Evolutionary conservation across 2,113 vertebrate genomes (phyloP), one percentile per base, ranked within the genome.

Genomic region (Coreoperca whiteheadi): DNA sequence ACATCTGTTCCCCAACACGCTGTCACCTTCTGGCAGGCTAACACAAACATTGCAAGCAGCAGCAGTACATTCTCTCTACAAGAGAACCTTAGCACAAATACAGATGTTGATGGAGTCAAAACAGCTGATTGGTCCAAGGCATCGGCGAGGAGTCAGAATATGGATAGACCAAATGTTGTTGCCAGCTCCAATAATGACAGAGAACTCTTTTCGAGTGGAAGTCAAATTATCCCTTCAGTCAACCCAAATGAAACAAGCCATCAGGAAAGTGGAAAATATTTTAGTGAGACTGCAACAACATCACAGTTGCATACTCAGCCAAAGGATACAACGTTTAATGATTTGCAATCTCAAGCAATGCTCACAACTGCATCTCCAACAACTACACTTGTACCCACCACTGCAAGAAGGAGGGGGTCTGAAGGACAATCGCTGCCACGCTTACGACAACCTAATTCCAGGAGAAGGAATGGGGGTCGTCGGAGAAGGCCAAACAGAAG

Each of bases 401-500:
- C 8, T 16, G 18, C 37, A 16, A 59, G 15, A 41, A 50, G 21
- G 11, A 65, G 2, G 39, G 74, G 41, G 8, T 71, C 75, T 23
- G 56, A 48, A 11, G 60, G n/a, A 28, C 64, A 48, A 9, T 1
- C 43, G 0, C 1, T 18, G 23, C 12, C 69, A 4, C 34, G 9
- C 12, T 51, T 8, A 37, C 32, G 37, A 1, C 67, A 75, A 12
- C 56, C 87, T 0, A 88, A 88, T 77, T 73, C 93, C 23, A 94
- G 93, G 43, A 96, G 83, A 77, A 95, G 91, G 82, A 94, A 94
- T 16, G 89, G 93, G 0, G 94, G 94, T 15, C 95, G 94, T 75
- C 94, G 86, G 66, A 95, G 89, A 74, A 95, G 94, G 16, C 95
- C 94, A 37, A 95, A 96, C 53, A 94, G 94, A 60, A 76, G 79